Percentiles rank a stretch among this genome's conserved stretches.
These are phyloP conservation scores for Dryocosmus kuriphilus DNA, from an alignment of 2,888 invertebrate genomes.

Conservation along the genomic window DNA sequence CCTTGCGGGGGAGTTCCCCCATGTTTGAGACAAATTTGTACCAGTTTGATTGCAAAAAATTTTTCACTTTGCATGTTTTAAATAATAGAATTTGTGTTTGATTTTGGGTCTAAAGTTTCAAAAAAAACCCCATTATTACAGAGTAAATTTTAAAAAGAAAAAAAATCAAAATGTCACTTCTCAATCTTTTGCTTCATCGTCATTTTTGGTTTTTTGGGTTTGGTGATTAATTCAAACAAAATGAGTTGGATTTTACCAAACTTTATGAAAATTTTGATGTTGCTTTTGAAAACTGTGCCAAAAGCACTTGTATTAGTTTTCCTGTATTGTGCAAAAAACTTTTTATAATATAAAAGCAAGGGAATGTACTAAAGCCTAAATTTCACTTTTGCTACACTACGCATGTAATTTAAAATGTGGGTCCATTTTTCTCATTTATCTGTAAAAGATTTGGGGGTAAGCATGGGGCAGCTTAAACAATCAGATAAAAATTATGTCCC, in stretches of 20 bases:
- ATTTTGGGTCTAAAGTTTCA: neutral
- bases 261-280: neutral
- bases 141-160: neutral
- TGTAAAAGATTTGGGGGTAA: conserved; percentile 8
- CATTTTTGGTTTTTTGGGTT: neutral
- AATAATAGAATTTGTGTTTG: conserved; percentile 2
- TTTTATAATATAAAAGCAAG: neutral
- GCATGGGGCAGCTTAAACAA: neutral
- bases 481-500: neutral
- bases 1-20: conserved; percentile 26
- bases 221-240: neutral
- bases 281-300: neutral
- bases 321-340: neutral
- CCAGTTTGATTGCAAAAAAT: conserved; percentile 4
- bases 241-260: neutral
- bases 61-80: conserved; percentile 1
- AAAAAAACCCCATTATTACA: conserved; percentile 1
- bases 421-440: conserved; percentile 1
- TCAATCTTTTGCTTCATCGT: conserved; percentile 9
- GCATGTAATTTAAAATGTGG: neutral
- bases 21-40: neutral
- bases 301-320: neutral
- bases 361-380: neutral
- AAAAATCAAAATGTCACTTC: conserved; percentile 14
- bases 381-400: conserved; percentile 3